Percentiles rank a stretch among this genome's conserved stretches.
Evolutionary conservation across 2,888 invertebrate genomes (phyloP).

Genomic region (Lasioglossum villosulum): DNA sequence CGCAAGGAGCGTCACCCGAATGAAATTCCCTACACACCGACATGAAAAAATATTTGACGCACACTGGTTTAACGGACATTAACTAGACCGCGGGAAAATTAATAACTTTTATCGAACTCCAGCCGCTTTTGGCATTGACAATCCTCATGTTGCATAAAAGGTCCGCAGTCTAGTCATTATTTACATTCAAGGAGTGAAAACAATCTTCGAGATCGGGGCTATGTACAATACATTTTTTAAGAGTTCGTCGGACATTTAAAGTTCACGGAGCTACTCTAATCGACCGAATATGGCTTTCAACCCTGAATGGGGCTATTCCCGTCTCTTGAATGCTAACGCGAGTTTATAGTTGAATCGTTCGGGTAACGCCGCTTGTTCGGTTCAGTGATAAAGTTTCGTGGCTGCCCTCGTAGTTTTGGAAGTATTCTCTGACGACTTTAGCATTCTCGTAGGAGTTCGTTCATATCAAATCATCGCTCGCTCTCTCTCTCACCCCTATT

Average conservation of each 20-base stretch:
- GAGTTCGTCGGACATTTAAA: slow-evolving; percentile 5
- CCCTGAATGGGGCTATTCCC: background rate
- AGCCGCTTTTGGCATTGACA: background rate
- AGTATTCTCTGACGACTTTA: slow-evolving; percentile 41
- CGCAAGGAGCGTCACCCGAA: background rate
- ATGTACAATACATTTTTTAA: background rate
- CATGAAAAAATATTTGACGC: background rate
- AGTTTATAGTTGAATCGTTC: background rate
- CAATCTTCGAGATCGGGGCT: background rate
- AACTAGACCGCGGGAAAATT: background rate
- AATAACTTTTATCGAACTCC: background rate
- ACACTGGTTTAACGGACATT: background rate
- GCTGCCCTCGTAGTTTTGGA: slow-evolving; percentile 20
- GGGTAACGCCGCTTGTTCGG: background rate
- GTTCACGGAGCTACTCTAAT: background rate
- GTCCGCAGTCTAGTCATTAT: background rate
- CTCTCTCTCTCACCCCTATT: slow-evolving; percentile 21
- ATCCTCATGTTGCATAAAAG: background rate
- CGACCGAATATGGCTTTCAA: slow-evolving; percentile 7
- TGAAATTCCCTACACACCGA: background rate
- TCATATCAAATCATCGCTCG: slow-evolving; percentile 47
- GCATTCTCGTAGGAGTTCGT: slow-evolving; percentile 31
- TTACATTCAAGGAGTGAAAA: background rate
- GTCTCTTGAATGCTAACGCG: background rate
- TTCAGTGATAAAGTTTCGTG: background rate